Percentiles rank a stretch among this genome's conserved stretches.
Evolutionary conservation across 2,888 invertebrate genomes (phyloP).

Genomic region (Xanthia togata): DNA sequence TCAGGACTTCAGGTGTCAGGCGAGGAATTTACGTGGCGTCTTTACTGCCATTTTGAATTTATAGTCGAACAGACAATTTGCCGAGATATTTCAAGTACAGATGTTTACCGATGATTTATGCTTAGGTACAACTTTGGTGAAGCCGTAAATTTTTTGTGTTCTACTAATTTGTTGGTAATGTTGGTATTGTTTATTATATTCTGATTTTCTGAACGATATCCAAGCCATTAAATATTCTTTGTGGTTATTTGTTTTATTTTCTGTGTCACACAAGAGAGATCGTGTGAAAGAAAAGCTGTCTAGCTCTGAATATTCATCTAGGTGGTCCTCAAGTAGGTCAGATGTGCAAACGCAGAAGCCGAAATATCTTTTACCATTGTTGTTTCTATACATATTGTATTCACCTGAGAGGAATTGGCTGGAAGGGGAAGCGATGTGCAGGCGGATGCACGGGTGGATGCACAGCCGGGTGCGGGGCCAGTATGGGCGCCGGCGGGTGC

Average conservation of each 20-base stretch:
- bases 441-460: conserved; percentile 81
- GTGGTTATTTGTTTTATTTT: conserved; percentile 34
- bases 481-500: conserved; percentile 78
- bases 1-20: background rate
- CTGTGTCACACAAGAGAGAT: conserved; percentile 52
- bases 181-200: background rate
- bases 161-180: background rate
- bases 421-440: conserved; percentile 83
- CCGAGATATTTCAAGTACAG: background rate
- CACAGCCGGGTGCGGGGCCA: conserved; percentile 81
- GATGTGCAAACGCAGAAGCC: conserved; percentile 25
- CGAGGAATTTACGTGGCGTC: background rate
- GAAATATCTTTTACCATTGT: conserved; percentile 23
- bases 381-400: conserved; percentile 44
- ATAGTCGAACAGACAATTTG: background rate
- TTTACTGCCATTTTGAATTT: background rate
- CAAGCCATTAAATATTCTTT: background rate
- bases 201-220: background rate
- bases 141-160: background rate
- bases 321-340: conserved; percentile 53
- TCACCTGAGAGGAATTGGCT: conserved; percentile 88
- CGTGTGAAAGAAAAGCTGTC: conserved; percentile 60
- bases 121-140: background rate
- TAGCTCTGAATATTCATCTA: conserved; percentile 69
- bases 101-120: background rate